A percentile compares a stretch with the other conserved stretches of the same genome.
phyloP scores from a whole-genome alignment of 2,113 vertebrate genomes.

The Cavia aperea region DNA sequence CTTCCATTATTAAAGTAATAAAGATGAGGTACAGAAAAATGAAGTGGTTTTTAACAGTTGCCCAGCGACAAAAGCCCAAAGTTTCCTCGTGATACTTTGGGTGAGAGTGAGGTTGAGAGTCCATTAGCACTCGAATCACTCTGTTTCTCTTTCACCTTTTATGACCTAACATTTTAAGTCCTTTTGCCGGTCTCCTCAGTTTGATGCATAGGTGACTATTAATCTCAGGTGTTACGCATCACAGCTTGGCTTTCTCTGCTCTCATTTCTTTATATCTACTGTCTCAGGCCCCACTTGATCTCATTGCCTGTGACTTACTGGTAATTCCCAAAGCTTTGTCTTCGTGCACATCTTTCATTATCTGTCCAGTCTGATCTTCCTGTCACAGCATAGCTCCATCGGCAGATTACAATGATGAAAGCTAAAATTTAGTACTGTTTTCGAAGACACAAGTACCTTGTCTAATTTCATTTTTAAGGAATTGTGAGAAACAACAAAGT shows the following conservation, averaged over 20 bases:
- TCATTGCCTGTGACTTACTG: background rate
- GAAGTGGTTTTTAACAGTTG: background rate
- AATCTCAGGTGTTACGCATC: background rate
- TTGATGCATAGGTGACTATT: background rate
- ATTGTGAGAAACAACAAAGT: background rate
- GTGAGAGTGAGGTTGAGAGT: background rate
- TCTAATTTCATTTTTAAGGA: background rate
- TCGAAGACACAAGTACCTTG: background rate
- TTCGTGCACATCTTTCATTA: background rate
- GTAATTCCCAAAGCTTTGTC: background rate
- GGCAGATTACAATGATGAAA: background rate
- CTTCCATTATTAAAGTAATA: background rate
- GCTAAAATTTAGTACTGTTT: background rate
- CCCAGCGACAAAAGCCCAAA: background rate
- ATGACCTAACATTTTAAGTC: slow-evolving; percentile 13
- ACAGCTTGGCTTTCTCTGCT: background rate
- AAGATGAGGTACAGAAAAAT: background rate
- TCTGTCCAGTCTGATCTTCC: background rate
- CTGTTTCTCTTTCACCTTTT: slow-evolving; percentile 32
- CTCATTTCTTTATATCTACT: background rate
- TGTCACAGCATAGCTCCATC: background rate
- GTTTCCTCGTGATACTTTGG: background rate
- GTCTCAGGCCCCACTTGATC: accelerated
- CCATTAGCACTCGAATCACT: background rate
- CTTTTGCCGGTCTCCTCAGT: slow-evolving; percentile 6